Evolutionary conservation across 1,140 invertebrate species (phyloP).

Genomic region (Zaprionus taronus): DNA sequence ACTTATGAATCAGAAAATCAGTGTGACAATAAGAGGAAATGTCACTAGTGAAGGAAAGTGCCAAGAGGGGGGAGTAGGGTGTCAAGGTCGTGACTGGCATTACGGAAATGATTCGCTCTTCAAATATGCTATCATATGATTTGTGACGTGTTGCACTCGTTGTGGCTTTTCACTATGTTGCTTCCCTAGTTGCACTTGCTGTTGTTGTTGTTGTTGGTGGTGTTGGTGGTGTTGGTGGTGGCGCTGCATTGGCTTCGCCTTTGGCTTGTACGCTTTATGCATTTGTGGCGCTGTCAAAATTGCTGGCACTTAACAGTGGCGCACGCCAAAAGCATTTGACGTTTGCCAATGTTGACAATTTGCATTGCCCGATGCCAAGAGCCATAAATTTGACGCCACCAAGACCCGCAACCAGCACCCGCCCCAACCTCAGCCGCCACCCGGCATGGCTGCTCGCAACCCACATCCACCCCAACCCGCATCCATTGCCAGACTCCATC

Average conservation of each 20-base stretch:
- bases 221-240: conserved; percentile 7
- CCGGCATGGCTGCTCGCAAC: background rate
- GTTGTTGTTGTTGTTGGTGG: background rate
- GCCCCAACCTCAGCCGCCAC: too few relatives aligned
- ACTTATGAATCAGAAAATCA: too few relatives aligned
- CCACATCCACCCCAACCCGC: background rate
- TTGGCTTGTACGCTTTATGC: conserved; percentile 33
- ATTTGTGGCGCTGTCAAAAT: conserved; percentile 44
- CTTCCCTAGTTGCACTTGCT: background rate
- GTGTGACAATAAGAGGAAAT: too few relatives aligned
- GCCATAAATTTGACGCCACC: conserved; percentile 51
- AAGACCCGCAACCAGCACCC: conserved; percentile 20
- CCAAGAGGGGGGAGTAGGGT: background rate
- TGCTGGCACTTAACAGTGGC: conserved; percentile 49
- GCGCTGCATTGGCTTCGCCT: background rate
- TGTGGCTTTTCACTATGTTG: background rate
- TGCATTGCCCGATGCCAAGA: conserved; percentile 53
- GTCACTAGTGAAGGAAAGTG: too few relatives aligned
- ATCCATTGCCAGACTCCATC: background rate
- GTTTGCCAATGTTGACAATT: conserved; percentile 57
- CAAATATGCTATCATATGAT: conserved; percentile 15
- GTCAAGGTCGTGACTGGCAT: conserved; percentile 4
- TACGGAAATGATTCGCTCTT: background rate
- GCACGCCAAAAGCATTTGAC: conserved; percentile 42
- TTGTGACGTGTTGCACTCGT: conserved; percentile 10